These are phyloP conservation scores for Zeugodacus cucurbitae DNA, from an alignment of 1,140 invertebrate genomes.

Conservation along the genomic window DNA sequence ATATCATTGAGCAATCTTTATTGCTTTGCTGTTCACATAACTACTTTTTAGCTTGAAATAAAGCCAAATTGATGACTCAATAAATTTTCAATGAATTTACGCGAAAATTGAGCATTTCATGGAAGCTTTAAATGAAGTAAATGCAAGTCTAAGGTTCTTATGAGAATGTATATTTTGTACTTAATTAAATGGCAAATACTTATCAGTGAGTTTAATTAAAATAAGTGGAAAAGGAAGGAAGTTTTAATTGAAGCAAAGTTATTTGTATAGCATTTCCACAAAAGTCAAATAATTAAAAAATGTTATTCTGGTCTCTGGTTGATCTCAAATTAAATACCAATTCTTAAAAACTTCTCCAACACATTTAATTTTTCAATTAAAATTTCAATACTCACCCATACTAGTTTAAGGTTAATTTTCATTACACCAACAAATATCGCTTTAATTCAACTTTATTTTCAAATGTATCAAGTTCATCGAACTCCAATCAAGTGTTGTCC, in stretches of 20 bases:
- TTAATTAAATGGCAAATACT: background rate
- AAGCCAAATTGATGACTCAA: background rate
- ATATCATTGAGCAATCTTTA: background rate
- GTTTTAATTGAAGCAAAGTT: background rate
- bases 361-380: too few relatives aligned
- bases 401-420: too few relatives aligned
- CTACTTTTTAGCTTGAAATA: background rate
- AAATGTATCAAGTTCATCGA: background rate
- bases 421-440: too few relatives aligned
- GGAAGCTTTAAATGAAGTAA: background rate
- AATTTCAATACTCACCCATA: too few relatives aligned
- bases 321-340: too few relatives aligned
- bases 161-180: background rate
- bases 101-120: background rate
- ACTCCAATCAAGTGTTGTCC: background rate
- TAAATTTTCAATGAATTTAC: background rate
- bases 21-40: background rate
- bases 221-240: background rate
- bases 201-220: background rate
- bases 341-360: too few relatives aligned
- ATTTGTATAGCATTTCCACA: too few relatives aligned
- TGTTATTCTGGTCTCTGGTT: too few relatives aligned
- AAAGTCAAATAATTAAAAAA: too few relatives aligned
- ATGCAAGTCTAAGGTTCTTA: background rate
- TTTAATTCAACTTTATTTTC: too few relatives aligned